These are phyloP conservation scores for Diplogasteroides magnus DNA, from an alignment of 1,140 invertebrate species.

Conservation along the genomic window DNA sequence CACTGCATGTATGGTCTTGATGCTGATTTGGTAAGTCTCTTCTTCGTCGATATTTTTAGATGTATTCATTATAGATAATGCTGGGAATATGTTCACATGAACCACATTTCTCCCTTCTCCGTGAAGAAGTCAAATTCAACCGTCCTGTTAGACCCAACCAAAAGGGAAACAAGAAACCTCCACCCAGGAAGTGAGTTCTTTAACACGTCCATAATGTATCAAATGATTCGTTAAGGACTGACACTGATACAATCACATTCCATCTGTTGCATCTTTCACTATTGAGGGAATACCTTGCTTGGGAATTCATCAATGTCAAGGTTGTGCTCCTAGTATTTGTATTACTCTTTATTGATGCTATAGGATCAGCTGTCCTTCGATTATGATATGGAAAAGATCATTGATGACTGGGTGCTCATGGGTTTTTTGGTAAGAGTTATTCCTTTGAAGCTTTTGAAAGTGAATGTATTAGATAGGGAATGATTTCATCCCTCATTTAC, in stretches of 20 bases:
- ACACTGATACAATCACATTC: slow-evolving; percentile 78
- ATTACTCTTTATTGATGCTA: slow-evolving; percentile 2
- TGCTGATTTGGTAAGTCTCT: slow-evolving; percentile 67
- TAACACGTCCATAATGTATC: not conserved
- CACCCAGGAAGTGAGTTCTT: slow-evolving; percentile 4
- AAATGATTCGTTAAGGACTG: slow-evolving; percentile 2
- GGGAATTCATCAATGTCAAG: slow-evolving; percentile 78
- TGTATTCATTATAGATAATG: slow-evolving; percentile 68
- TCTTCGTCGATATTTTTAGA: slow-evolving; percentile 5
- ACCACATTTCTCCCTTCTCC: slow-evolving; percentile 79
- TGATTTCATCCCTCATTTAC: slow-evolving; percentile 95
- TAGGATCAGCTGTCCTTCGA: slow-evolving; percentile 64
- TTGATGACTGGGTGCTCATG: slow-evolving; percentile 99
- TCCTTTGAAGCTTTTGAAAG: too few relatives aligned
- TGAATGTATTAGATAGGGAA: slow-evolving; percentile 94
- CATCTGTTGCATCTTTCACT: slow-evolving; percentile 83
- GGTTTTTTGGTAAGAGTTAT: slow-evolving; percentile 75
- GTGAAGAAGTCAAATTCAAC: slow-evolving; percentile 83
- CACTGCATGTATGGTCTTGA: slow-evolving; percentile 96
- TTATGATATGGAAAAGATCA: slow-evolving; percentile 72
- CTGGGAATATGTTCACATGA: slow-evolving; percentile 94
- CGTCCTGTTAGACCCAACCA: slow-evolving; percentile 75
- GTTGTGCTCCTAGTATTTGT: slow-evolving; percentile 36
- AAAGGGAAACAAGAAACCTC: slow-evolving; percentile 64
- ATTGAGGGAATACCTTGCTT: slow-evolving; percentile 82